phyloP scores from a whole-genome alignment of 1,140 invertebrate species.

The Pachyrhynchus sulphureomaculatus region DNA sequence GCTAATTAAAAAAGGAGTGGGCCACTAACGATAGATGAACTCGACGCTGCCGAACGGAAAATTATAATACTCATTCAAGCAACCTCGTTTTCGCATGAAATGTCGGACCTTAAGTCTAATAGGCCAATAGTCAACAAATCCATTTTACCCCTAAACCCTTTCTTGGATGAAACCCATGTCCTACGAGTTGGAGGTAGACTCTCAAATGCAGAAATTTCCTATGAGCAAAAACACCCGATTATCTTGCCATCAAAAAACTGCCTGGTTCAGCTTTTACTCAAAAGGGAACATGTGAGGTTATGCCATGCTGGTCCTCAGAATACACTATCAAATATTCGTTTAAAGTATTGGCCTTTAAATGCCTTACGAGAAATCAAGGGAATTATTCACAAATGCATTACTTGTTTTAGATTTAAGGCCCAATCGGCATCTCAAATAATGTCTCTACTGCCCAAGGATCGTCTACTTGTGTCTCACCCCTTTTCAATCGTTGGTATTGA shows the following conservation, averaged over 20 bases:
- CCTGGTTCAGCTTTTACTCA: slow-evolving; percentile 12
- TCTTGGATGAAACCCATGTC: slow-evolving; percentile 30
- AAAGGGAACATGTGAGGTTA: slow-evolving; percentile 11
- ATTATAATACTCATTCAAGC: too few relatives aligned
- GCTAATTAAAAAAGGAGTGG: too few relatives aligned
- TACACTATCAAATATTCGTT: slow-evolving; percentile 12
- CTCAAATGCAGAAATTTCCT: slow-evolving; percentile 27
- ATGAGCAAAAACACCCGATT: slow-evolving; percentile 27
- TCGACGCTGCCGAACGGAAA: too few relatives aligned
- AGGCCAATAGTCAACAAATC: slow-evolving; percentile 8
- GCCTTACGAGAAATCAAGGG: slow-evolving; percentile 7
- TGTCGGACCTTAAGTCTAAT: background rate
- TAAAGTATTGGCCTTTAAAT: slow-evolving; percentile 24
- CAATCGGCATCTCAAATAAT: too few relatives aligned
- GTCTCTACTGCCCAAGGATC: slow-evolving; percentile 8
- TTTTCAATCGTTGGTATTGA: slow-evolving; percentile 23
- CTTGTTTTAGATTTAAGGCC: slow-evolving; percentile 19
- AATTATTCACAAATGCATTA: slow-evolving; percentile 16
- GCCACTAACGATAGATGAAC: too few relatives aligned
- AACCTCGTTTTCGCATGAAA: background rate
- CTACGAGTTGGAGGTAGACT: slow-evolving; percentile 41
- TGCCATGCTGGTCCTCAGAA: slow-evolving; percentile 21
- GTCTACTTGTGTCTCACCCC: background rate
- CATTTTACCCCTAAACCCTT: slow-evolving; percentile 9
- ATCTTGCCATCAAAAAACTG: slow-evolving; percentile 19